These are phyloP conservation scores for Leucoptera coffeella DNA, from an alignment of 2,888 invertebrate species.

Conservation along the genomic window DNA sequence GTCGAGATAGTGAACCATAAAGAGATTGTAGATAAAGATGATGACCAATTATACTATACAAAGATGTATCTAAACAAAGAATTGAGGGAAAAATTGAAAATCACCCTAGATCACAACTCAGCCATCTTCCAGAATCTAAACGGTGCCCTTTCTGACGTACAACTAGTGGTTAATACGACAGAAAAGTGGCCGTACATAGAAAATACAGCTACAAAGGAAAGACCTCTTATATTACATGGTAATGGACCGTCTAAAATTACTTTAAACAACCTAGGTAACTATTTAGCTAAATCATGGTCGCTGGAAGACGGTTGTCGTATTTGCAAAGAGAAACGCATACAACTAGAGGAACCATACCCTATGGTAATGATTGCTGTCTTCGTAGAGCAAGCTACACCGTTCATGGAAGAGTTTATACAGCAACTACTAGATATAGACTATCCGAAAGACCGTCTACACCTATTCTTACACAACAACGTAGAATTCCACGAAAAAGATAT, in stretches of 20 bases:
- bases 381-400: slow-evolving; percentile 83
- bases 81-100: slow-evolving; percentile 62
- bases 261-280: slow-evolving; percentile 85
- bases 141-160: slow-evolving; percentile 84
- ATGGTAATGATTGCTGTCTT: slow-evolving; percentile 70
- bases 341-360: slow-evolving; percentile 55
- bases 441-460: slow-evolving; percentile 79
- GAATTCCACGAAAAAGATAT: slow-evolving; percentile 64
- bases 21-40: slow-evolving; percentile 66
- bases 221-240: slow-evolving; percentile 86
- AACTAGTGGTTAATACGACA: slow-evolving; percentile 64
- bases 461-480: slow-evolving; percentile 76
- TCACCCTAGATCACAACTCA: slow-evolving; percentile 83
- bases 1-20: slow-evolving; percentile 60
- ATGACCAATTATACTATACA: slow-evolving; percentile 95
- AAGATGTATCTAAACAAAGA: slow-evolving; percentile 73
- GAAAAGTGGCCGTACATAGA: slow-evolving; percentile 61
- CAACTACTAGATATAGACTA: slow-evolving; percentile 70
- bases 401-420: slow-evolving; percentile 80
- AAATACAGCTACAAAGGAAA: slow-evolving; percentile 73
- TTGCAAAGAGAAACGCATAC: slow-evolving; percentile 56
- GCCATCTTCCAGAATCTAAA: slow-evolving; percentile 92
- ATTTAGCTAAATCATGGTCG: slow-evolving; percentile 82
- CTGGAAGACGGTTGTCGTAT: slow-evolving; percentile 63
- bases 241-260: slow-evolving; percentile 84